Percentiles rank a stretch among this genome's conserved stretches.
Evolutionary conservation across 2,113 vertebrate species (phyloP).

Genomic region (Oreochromis spilurus): DNA sequence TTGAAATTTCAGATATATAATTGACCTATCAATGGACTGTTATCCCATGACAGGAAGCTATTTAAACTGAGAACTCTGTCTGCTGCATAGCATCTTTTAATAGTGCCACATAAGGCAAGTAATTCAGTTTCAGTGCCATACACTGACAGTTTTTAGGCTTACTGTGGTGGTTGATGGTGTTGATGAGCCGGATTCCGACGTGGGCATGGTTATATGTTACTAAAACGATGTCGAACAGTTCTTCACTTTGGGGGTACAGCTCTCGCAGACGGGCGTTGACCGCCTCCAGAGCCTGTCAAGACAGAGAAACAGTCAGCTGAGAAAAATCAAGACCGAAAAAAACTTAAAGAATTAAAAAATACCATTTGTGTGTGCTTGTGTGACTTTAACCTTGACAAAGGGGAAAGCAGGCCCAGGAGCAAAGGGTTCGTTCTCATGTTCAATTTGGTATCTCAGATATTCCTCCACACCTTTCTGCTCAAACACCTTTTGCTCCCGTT

Average conservation of each 20-base stretch:
- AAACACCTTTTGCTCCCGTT: slow-evolving; percentile 90
- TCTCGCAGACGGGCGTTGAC: slow-evolving; percentile 84
- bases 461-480: slow-evolving; percentile 87
- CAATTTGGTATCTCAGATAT: slow-evolving; percentile 89
- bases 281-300: slow-evolving; percentile 83
- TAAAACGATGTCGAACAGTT: slow-evolving; percentile 92
- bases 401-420: slow-evolving; percentile 90
- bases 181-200: slow-evolving; percentile 93
- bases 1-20: not conserved
- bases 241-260: slow-evolving; percentile 90
- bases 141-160: slow-evolving; percentile 34
- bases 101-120: not conserved
- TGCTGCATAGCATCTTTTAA: not conserved
- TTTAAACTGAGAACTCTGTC: not conserved
- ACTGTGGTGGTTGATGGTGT: slow-evolving; percentile 99
- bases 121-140: not conserved
- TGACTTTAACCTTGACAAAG: slow-evolving; percentile 84
- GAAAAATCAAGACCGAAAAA: not conserved
- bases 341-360: not conserved
- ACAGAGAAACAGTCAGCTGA: not conserved
- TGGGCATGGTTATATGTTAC: slow-evolving; percentile 98
- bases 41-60: not conserved
- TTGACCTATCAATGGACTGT: not conserved
- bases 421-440: slow-evolving; percentile 92
- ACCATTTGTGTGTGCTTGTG: not conserved